A percentile compares a stretch with the other conserved stretches of the same genome.
Conservation (phyloP, 2,113 vertebrate genomes). For the Sceloporus undulatus region DNA sequence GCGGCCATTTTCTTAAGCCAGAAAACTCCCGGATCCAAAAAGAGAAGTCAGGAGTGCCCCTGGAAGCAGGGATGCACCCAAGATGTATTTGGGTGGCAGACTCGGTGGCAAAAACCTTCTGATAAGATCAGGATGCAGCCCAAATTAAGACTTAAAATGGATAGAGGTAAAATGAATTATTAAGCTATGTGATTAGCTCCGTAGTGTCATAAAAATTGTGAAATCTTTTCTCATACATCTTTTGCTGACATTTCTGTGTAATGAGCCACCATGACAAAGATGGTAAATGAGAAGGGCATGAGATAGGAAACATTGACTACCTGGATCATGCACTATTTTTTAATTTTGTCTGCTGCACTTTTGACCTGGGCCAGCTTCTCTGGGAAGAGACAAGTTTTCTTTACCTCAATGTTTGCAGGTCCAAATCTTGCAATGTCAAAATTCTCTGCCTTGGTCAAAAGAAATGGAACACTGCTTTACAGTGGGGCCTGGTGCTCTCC, state of each 20-base stretch:
- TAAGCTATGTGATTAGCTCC: too few species aligned
- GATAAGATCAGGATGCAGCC: too few species aligned
- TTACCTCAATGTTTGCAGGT: background rate
- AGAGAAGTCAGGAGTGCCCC: too few species aligned
- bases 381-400: conserved; percentile 1
- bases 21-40: too few species aligned
- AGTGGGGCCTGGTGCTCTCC: conserved; percentile 41
- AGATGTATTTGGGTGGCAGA: too few species aligned
- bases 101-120: too few species aligned
- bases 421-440: conserved; percentile 23
- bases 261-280: background rate
- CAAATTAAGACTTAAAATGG: too few species aligned
- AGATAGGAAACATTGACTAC: background rate
- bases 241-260: background rate
- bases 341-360: conserved; percentile 16
- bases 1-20: too few species aligned
- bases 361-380: conserved; percentile 13
- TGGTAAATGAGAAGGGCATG: background rate
- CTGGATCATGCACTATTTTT: background rate
- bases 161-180: too few species aligned
- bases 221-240: background rate
- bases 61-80: too few species aligned
- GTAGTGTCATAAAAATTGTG: background rate
- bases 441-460: conserved; percentile 21
- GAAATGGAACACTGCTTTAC: conserved; percentile 29